Evolutionary conservation across 1,140 invertebrate species (phyloP).

Genomic region (Orchestia grillus): DNA sequence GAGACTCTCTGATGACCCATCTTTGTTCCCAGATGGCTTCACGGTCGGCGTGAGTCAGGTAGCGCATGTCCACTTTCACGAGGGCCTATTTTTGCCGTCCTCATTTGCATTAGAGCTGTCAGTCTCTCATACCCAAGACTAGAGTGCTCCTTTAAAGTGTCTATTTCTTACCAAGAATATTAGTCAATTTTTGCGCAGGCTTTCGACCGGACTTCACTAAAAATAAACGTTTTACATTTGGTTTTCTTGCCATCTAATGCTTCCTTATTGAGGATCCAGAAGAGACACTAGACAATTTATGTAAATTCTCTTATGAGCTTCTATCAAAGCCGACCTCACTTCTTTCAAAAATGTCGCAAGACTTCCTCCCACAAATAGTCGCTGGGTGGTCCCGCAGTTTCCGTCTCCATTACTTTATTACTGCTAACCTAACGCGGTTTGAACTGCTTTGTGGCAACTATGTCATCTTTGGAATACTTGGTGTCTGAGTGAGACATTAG

Average conservation of each 20-base stretch:
- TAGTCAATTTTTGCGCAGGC: conserved; percentile 32
- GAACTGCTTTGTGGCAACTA: neutral
- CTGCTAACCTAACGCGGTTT: neutral
- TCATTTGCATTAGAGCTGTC: conserved; percentile 49
- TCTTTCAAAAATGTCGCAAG: neutral
- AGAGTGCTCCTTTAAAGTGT: conserved; percentile 30
- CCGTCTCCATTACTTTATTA: neutral
- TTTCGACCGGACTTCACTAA: neutral
- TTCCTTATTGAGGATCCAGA: neutral
- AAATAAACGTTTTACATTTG: neutral
- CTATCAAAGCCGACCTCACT: neutral
- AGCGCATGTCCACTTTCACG: conserved; percentile 20
- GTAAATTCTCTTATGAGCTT: conserved; percentile 13
- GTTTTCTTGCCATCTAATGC: neutral
- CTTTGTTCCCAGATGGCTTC: neutral
- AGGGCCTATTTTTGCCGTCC: conserved; percentile 12
- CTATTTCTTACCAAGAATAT: conserved; percentile 46
- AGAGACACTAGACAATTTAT: neutral
- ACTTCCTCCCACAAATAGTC: neutral
- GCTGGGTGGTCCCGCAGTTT: neutral
- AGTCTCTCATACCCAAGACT: neutral
- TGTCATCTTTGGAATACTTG: neutral
- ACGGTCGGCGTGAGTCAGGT: neutral
- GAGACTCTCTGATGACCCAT: neutral
- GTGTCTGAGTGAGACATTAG: neutral